These are phyloP conservation scores for Harpalus rubripes DNA, from an alignment of 2,888 invertebrate species.

Conservation along the genomic window DNA sequence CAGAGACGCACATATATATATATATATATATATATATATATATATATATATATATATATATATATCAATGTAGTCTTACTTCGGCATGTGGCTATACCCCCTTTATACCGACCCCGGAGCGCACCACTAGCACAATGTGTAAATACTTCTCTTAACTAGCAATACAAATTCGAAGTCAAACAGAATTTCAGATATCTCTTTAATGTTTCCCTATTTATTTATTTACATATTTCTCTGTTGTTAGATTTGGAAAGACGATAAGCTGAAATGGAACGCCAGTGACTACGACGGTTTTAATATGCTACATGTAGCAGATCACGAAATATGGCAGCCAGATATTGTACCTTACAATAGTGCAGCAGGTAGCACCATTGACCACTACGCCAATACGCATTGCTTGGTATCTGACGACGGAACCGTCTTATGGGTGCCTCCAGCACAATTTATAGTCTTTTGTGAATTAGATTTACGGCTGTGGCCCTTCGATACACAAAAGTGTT, in stretches of 20 bases:
- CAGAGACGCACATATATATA: too few relatives aligned
- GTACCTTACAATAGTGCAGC: slow-evolving; percentile 85
- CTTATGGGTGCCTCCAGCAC: slow-evolving; percentile 85
- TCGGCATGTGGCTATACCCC: too few relatives aligned
- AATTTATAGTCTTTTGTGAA: slow-evolving; percentile 83
- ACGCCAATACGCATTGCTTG: slow-evolving; percentile 80
- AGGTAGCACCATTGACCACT: slow-evolving; percentile 81
- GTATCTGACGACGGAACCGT: slow-evolving; percentile 79
- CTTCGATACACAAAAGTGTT: slow-evolving; percentile 84
- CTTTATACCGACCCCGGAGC: too few relatives aligned
- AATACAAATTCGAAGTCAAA: too few relatives aligned
- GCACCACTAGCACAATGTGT: too few relatives aligned
- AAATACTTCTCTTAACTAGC: too few relatives aligned
- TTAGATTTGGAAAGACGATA: slow-evolving; percentile 88
- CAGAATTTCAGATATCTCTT: too few relatives aligned
- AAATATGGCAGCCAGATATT: slow-evolving; percentile 90
- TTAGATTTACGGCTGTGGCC: slow-evolving; percentile 87
- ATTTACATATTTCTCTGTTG: background rate
- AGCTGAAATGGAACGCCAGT: slow-evolving; percentile 84
- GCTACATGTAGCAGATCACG: slow-evolving; percentile 83
- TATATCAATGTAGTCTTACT: too few relatives aligned
- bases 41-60: too few relatives aligned
- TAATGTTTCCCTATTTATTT: background rate
- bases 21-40: too few relatives aligned
- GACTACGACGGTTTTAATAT: slow-evolving; percentile 83